Evolutionary conservation across 2,888 invertebrate species (phyloP).

Genomic region (Rhingia rostrata): DNA sequence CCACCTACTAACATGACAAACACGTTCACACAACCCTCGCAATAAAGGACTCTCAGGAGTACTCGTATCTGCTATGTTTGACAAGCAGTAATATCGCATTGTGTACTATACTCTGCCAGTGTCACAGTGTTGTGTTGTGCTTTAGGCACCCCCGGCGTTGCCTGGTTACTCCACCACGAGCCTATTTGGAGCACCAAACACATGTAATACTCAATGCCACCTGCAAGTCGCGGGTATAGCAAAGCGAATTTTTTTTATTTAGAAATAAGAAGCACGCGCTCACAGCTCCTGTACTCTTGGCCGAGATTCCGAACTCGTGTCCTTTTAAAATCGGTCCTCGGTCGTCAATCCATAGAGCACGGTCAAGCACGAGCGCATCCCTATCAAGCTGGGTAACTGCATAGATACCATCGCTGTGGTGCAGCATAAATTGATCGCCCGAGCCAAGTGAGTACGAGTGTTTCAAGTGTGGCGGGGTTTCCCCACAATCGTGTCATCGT

Average conservation of each 20-base stretch:
- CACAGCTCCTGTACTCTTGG: slow-evolving; percentile 47
- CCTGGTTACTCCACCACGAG: slow-evolving; percentile 52
- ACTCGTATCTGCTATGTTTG: background rate
- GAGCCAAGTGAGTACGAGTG: slow-evolving; percentile 81
- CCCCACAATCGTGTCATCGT: background rate
- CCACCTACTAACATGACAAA: slow-evolving; percentile 48
- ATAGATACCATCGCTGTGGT: slow-evolving; percentile 85
- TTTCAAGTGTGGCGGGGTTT: slow-evolving; percentile 31
- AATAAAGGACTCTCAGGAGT: background rate
- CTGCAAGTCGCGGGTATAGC: slow-evolving; percentile 27
- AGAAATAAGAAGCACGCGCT: slow-evolving; percentile 13
- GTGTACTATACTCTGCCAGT: background rate
- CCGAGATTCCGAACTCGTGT: slow-evolving; percentile 35
- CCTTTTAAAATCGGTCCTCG: slow-evolving; percentile 6
- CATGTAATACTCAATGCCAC: slow-evolving; percentile 50
- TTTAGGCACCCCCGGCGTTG: slow-evolving; percentile 19
- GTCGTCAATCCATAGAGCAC: slow-evolving; percentile 57
- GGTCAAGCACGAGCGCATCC: slow-evolving; percentile 59
- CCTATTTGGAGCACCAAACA: slow-evolving; percentile 55
- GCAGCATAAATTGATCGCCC: slow-evolving; percentile 82
- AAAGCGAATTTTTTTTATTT: slow-evolving; percentile 40
- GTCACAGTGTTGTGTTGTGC: slow-evolving; percentile 45
- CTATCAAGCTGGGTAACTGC: slow-evolving; percentile 86
- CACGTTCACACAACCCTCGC: slow-evolving; percentile 39
- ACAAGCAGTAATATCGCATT: too few species aligned